Evolutionary conservation across 2,888 invertebrate species (phyloP).

Genomic region (Cynaeus angustus): DNA sequence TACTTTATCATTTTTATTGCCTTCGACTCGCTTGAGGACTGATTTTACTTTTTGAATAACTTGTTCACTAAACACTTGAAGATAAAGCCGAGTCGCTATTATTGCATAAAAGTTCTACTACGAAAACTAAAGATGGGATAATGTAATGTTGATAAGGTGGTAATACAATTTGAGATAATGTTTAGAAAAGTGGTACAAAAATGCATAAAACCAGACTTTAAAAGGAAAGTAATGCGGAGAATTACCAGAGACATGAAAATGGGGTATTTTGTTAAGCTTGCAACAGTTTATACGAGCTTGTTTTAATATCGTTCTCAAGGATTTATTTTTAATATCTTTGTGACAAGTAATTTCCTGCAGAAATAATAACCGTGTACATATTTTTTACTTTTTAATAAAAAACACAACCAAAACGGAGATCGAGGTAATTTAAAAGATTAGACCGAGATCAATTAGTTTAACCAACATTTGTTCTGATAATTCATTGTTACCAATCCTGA

Average conservation of each 20-base stretch:
- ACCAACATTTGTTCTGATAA: too few relatives aligned
- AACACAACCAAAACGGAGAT: too few relatives aligned
- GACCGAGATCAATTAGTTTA: too few relatives aligned
- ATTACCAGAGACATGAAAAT: background rate
- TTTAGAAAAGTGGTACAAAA: background rate
- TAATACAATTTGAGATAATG: slow-evolving; percentile 1
- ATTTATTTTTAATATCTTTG: too few relatives aligned
- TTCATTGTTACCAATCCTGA: too few relatives aligned
- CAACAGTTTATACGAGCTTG: too few relatives aligned
- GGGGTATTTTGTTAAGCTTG: too few relatives aligned
- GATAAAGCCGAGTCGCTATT: background rate
- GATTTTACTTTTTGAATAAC: slow-evolving; percentile 28
- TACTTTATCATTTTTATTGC: slow-evolving; percentile 62
- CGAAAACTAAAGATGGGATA: background rate
- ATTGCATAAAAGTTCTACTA: background rate
- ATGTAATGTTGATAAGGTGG: slow-evolving; percentile 2
- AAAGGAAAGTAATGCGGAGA: background rate
- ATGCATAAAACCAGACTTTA: background rate
- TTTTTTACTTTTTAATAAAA: too few relatives aligned
- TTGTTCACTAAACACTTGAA: background rate
- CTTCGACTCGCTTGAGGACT: slow-evolving; percentile 47
- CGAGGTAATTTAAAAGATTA: too few relatives aligned
- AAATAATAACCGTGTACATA: too few relatives aligned
- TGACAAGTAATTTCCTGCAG: too few relatives aligned
- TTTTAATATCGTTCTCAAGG: too few relatives aligned